phyloP scores from a whole-genome alignment of 92 coral and sea anemone species.

The Galaxea fascicularis region DNA sequence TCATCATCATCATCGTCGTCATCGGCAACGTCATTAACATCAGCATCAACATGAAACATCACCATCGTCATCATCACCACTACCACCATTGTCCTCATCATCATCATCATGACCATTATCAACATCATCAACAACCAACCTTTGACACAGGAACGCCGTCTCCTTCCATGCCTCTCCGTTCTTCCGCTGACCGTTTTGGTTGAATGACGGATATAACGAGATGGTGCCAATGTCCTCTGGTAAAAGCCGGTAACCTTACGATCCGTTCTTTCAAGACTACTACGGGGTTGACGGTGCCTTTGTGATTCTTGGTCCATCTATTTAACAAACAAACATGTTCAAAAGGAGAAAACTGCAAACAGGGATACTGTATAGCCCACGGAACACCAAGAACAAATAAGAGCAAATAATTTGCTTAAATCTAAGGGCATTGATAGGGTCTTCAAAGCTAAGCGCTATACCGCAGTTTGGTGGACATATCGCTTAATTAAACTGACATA shows the following conservation, averaged over 20 bases:
- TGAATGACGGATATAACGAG: conserved; percentile 81
- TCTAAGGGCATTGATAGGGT: no score
- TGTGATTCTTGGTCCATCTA: conserved; percentile 90
- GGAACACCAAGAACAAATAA: neutral
- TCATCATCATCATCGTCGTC: no score
- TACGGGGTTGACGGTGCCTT: conserved; percentile 57
- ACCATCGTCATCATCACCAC: neutral
- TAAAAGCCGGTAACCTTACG: conserved; percentile 70
- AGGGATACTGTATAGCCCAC: neutral
- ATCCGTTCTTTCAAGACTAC: conserved; percentile 67
- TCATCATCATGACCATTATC: neutral
- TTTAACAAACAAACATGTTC: neutral
- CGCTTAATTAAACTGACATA: no score
- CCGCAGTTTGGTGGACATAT: no score
- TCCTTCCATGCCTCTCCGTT: neutral
- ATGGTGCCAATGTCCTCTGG: conserved; percentile 94
- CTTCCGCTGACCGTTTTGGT: conserved; percentile 40
- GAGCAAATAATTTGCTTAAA: no score
- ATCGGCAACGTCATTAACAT: neutral
- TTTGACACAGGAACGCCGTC: conserved; percentile 24
- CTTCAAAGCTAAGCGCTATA: no score
- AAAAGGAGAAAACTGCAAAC: neutral
- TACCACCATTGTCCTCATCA: neutral
- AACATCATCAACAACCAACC: neutral
- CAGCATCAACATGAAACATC: neutral